phyloP scores from a whole-genome alignment of 1,140 invertebrate genomes.

The Melitaea cinxia region DNA sequence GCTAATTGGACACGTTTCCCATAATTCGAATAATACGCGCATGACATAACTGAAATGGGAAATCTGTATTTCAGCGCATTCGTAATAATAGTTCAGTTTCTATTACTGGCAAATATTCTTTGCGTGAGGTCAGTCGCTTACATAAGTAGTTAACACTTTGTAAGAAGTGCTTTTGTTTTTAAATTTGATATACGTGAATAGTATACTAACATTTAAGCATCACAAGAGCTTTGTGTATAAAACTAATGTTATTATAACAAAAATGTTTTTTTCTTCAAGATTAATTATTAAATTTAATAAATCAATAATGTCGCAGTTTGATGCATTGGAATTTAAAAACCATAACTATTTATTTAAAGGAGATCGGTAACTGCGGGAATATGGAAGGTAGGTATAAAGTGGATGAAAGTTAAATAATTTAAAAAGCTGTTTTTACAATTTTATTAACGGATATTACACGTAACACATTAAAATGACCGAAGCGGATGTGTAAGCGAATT shows the following conservation, averaged over 20 bases:
- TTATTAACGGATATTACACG: constrained; percentile 29
- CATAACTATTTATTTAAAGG: no score
- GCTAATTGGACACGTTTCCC: no score
- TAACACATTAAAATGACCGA: constrained; percentile 31
- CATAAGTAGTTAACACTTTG: neutral
- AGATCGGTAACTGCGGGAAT: neutral
- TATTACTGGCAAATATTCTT: neutral
- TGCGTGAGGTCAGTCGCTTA: constrained; percentile 8
- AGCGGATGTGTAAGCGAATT: constrained; percentile 31
- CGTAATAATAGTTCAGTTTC: neutral
- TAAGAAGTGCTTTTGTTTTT: neutral
- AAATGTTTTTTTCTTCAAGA: no score
- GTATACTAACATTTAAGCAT: no score
- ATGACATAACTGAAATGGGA: neutral
- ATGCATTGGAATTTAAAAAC: no score
- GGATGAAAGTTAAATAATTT: constrained; percentile 7
- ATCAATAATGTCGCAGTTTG: no score
- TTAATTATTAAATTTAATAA: no score
- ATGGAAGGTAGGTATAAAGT: neutral
- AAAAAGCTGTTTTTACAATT: constrained; percentile 22
- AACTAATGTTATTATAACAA: no score
- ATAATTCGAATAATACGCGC: neutral
- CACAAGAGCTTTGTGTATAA: no score
- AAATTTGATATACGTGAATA: neutral
- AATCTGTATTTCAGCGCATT: neutral